Base-by-base conservation (phyloP, 2,888 invertebrate species). In the Drosophila paranaensis region DNA sequence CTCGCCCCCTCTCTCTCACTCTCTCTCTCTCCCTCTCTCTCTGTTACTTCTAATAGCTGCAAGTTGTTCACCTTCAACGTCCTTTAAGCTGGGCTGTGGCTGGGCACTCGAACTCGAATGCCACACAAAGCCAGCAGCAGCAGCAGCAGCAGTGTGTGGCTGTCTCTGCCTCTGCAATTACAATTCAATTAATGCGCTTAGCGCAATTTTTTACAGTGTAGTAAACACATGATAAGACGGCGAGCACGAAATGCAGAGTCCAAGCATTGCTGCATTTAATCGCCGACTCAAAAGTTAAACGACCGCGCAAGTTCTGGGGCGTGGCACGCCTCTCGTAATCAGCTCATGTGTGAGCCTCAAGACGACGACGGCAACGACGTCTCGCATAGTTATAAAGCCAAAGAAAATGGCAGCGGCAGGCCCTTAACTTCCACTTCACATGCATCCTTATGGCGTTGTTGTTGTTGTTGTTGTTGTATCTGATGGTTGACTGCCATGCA, bases 171-270 rank as follows among this genome's bases (percentile, higher is more conserved):
- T 53, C 43, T 51, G 70, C 86, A 90, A 86, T 90, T 86, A 86
- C 86, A 86, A 86, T 86, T 86, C 86, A 90, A 86, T 86, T 86
- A 86, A 86, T 83, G 89, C 87, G 87, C 89, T 90, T 83, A 90
- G 74, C 60, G 88, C 79, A 71, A 83, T 79, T 82, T 79, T 62
- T 77, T 74, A 66, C 71, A 71, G 63, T 65, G 74, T 63, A 75
- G 71, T 79, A 79, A 79, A 75, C 77, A 75, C 71, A 68, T 83
- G 81, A 84, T 81, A 84, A 84, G 84, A 69, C 61, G 50, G 40
- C 27, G 40, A 46, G 43, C 43, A 40, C 42, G 40, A 56, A 64
- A 61, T 62, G 56, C 27, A 61, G 74, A 82, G 86, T 82, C 86
- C 86, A 83, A 86, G 88, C 82, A 88, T 76, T 81, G 79, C 79